Conservation (phyloP, 1,140 invertebrate species). For the Drosophila busckii region DNA sequence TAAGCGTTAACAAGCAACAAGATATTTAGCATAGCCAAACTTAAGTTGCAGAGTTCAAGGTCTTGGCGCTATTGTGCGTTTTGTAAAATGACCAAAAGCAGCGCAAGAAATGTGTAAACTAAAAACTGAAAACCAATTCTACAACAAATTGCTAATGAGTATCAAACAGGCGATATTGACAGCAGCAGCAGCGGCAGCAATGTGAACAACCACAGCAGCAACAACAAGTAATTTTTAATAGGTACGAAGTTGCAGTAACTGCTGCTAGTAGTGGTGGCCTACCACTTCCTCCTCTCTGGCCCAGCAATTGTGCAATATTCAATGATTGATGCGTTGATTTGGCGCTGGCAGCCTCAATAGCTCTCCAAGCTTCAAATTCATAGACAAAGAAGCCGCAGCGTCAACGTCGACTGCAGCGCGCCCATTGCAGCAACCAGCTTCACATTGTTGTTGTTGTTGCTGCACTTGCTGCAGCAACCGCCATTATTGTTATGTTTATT, state of each 20-base stretch:
- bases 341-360: constrained; percentile 52
- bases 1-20: constrained; percentile 20
- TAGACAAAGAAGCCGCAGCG: constrained; percentile 35
- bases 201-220: neutral
- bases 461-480: constrained; percentile 36
- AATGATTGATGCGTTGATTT: constrained; percentile 68
- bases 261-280: constrained; percentile 3
- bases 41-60: constrained; percentile 49
- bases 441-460: constrained; percentile 18
- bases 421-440: neutral
- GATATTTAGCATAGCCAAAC: neutral
- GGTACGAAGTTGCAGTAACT: constrained; percentile 44
- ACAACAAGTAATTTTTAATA: constrained; percentile 2
- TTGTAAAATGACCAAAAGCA: constrained; percentile 31
- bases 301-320: constrained; percentile 47
- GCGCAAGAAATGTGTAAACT: constrained; percentile 1
- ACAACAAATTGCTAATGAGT: constrained; percentile 20
- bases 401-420: constrained; percentile 11
- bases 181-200: neutral
- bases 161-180: neutral
- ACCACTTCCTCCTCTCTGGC: neutral
- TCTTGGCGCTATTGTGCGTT: constrained; percentile 20
- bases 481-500: constrained; percentile 57
- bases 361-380: constrained; percentile 48
- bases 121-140: constrained; percentile 28